These are phyloP conservation scores for Nicator chloris DNA, from an alignment of 2,113 vertebrate species.

Conservation along the genomic window DNA sequence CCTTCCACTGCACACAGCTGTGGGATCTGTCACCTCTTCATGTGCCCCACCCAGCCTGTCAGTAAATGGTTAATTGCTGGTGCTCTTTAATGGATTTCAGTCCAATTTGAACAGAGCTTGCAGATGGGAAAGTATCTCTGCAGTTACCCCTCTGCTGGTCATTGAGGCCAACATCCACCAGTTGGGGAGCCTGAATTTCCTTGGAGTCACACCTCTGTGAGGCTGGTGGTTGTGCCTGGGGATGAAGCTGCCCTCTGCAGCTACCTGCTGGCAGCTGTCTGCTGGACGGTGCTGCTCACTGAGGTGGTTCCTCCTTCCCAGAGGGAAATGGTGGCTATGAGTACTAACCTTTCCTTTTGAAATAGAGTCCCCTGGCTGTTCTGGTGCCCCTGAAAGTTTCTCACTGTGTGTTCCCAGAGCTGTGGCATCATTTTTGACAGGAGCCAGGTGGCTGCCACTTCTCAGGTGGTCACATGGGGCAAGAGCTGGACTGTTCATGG, in stretches of 20 bases:
- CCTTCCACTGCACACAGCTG: neutral
- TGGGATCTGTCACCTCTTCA: neutral
- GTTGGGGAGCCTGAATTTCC: neutral
- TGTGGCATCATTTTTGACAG: neutral
- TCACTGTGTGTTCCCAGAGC: neutral
- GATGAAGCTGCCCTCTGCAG: neutral
- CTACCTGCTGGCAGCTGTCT: neutral
- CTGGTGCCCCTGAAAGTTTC: neutral
- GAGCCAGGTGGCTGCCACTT: neutral
- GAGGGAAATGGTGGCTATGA: neutral
- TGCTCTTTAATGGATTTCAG: neutral
- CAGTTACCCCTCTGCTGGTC: neutral
- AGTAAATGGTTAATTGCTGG: neutral
- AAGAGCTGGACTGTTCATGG: neutral
- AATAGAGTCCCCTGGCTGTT: neutral
- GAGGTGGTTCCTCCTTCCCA: neutral
- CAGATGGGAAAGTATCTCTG: neutral
- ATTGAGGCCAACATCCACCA: neutral
- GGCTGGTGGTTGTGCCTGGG: neutral
- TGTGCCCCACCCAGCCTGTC: neutral
- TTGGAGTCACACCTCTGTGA: neutral
- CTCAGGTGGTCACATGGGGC: neutral
- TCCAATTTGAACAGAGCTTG: neutral
- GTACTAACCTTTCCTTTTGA: neutral
- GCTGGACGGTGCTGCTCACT: neutral